Conservation (phyloP, 2,797 vertebrate species). For the Xerus rutilus region DNA sequence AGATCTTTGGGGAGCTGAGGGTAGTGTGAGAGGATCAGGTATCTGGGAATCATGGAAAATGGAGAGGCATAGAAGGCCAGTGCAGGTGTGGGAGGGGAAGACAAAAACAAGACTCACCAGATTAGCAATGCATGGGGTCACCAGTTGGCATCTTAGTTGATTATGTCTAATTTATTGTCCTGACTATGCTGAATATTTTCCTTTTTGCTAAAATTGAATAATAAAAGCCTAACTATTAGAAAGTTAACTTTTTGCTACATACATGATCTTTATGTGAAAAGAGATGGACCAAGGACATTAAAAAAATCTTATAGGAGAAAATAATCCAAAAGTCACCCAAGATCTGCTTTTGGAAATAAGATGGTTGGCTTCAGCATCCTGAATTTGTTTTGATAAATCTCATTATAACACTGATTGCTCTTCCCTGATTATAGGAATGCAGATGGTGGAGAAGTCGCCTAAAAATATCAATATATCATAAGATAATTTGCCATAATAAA, state of each 20-base stretch:
- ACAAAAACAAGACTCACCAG: background rate
- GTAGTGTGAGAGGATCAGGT: background rate
- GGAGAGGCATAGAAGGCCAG: too few species aligned
- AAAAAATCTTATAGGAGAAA: background rate
- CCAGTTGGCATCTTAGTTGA: background rate
- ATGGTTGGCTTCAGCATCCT: background rate
- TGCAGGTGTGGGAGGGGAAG: background rate
- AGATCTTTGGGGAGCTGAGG: background rate
- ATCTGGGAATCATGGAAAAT: background rate
- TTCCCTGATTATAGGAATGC: conserved; percentile 5
- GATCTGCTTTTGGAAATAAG: background rate
- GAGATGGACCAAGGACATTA: background rate
- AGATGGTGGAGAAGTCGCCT: background rate
- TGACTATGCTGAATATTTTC: background rate
- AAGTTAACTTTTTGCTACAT: conserved; percentile 8
- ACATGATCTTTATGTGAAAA: background rate
- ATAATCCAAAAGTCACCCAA: background rate
- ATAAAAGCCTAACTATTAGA: background rate
- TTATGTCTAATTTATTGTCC: background rate
- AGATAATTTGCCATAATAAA: conserved; percentile 57
- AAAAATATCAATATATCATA: conserved; percentile 17
- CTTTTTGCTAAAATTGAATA: background rate
- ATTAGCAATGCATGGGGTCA: background rate
- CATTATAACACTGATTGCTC: conserved; percentile 21
- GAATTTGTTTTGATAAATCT: conserved; percentile 55